Evolutionary conservation across 37 sponge, comb jelly and placozoan genomes (phyloP).

Genomic region (Spongia lamella): DNA sequence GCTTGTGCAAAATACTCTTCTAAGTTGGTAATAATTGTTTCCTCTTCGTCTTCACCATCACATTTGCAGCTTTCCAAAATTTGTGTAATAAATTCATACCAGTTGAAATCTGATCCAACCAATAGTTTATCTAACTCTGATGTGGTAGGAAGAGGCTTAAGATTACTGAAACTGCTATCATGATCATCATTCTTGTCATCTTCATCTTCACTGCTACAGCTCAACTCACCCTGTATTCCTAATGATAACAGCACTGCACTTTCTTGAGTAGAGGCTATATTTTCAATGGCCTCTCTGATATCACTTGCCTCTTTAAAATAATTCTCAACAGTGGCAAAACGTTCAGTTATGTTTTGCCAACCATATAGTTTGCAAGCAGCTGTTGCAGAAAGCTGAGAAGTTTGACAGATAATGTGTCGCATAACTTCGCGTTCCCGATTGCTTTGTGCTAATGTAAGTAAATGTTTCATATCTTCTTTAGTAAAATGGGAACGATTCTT

Average conservation of each 20-base stretch:
- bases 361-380: no score
- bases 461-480: no score
- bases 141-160: no score
- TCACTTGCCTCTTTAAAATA: background rate
- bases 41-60: background rate
- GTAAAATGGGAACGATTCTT: no score
- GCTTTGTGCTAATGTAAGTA: no score
- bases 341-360: no score
- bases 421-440: no score
- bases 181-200: no score
- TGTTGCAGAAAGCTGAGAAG: no score
- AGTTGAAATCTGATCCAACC: background rate
- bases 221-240: background rate
- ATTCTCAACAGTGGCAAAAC: constrained; percentile 37
- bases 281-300: constrained; percentile 22
- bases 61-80: background rate
- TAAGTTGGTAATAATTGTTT: background rate
- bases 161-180: no score
- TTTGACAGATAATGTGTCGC: no score
- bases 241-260: constrained; percentile 4
- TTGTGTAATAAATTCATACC: background rate
- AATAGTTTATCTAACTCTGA: background rate
- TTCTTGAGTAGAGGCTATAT: constrained; percentile 16
- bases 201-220: no score
- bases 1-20: background rate